phyloP scores from a whole-genome alignment of 2,888 invertebrate genomes.

The Aplocera efformata region DNA sequence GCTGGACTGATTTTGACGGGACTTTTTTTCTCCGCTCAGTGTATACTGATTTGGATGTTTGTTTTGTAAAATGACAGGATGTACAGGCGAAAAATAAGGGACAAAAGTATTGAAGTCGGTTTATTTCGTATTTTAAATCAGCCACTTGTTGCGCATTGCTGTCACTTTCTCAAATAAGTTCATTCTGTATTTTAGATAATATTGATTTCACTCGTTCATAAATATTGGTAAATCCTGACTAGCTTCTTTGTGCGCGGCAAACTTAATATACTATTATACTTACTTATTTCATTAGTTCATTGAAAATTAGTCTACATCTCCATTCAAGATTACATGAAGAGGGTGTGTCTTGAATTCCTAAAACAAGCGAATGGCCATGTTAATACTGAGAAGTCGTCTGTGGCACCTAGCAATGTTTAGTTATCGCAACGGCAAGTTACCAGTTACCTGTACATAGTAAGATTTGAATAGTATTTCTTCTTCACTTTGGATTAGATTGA shows the following conservation, averaged over 20 bases:
- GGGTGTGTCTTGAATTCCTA: constrained; percentile 26
- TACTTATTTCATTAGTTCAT: background rate
- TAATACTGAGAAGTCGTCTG: constrained; percentile 24
- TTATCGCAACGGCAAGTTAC: constrained; percentile 10
- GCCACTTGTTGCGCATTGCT: too few relatives aligned
- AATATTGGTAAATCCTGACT: background rate
- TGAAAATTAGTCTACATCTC: constrained; percentile 9
- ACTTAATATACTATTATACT: background rate
- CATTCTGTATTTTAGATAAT: too few relatives aligned
- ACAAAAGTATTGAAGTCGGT: too few relatives aligned
- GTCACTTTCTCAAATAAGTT: too few relatives aligned
- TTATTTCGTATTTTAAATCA: too few relatives aligned
- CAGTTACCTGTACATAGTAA: background rate
- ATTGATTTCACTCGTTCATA: too few relatives aligned
- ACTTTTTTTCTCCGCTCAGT: too few relatives aligned
- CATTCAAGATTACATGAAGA: constrained; percentile 21
- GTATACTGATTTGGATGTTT: too few relatives aligned
- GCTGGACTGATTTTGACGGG: too few relatives aligned
- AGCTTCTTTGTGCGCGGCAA: background rate
- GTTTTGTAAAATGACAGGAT: too few relatives aligned
- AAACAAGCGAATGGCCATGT: constrained; percentile 17
- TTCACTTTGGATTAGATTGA: too few relatives aligned
- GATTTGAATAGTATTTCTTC: background rate
- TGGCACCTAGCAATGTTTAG: constrained; percentile 13
- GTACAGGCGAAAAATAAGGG: too few relatives aligned